Percentiles rank a stretch among this genome's conserved stretches.
Evolutionary conservation across 2,113 vertebrate species (phyloP).

Genomic region (Zapus hudsonius): DNA sequence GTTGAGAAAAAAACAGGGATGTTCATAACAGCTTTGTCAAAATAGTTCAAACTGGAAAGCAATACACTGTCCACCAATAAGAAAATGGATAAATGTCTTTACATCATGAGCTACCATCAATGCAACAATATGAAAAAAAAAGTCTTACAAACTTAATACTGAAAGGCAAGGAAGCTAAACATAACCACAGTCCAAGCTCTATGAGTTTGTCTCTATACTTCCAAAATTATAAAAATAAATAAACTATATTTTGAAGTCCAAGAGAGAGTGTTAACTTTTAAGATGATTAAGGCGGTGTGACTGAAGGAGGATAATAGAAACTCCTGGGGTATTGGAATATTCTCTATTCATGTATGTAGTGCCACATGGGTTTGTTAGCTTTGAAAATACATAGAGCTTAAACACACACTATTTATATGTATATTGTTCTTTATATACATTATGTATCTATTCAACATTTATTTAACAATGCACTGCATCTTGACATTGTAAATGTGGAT

Average conservation of each 20-base stretch:
- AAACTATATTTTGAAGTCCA: neutral
- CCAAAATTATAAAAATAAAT: neutral
- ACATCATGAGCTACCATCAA: rapidly evolving
- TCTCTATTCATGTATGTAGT: neutral
- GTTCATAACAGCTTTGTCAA: neutral
- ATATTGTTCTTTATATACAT: neutral
- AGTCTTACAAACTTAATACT: neutral
- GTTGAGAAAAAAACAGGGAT: neutral
- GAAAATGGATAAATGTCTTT: neutral
- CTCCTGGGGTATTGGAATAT: neutral
- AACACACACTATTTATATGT: neutral
- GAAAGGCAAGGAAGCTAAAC: neutral
- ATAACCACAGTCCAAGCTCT: neutral
- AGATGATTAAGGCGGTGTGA: neutral
- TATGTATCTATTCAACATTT: neutral
- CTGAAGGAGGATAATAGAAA: neutral
- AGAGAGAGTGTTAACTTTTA: neutral
- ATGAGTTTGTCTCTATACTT: neutral
- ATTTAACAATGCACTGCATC: neutral
- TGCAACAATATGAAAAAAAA: neutral
- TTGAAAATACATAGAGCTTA: neutral
- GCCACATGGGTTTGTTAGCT: neutral
- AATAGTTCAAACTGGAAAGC: neutral
- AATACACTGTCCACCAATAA: neutral
- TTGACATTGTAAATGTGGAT: neutral